phyloP scores from a whole-genome alignment of 2,888 invertebrate species.

The Ormia ochracea region DNA sequence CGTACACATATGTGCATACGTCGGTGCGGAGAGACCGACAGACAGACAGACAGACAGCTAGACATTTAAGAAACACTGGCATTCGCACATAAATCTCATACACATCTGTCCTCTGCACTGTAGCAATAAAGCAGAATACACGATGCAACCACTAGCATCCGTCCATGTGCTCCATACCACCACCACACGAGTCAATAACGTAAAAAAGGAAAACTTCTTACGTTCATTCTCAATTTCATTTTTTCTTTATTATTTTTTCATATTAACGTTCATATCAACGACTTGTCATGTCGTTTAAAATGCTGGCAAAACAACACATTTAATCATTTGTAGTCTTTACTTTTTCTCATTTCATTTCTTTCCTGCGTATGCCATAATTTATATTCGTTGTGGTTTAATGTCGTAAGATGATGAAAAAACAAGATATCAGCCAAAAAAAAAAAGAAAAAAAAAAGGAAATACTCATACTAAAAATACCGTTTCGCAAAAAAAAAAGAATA shows the following conservation, averaged over 20 bases:
- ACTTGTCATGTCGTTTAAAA: slow-evolving; percentile 63
- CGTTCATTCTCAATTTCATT: neutral
- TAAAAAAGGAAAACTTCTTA: slow-evolving; percentile 9
- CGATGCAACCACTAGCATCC: neutral
- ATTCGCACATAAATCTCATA: slow-evolving; percentile 56
- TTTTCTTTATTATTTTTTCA: slow-evolving; percentile 17
- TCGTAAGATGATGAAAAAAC: slow-evolving; percentile 43
- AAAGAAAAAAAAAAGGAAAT: too few species aligned
- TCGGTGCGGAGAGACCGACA: neutral
- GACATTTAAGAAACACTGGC: slow-evolving; percentile 45
- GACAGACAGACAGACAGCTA: slow-evolving; percentile 7
- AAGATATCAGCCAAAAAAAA: slow-evolving; percentile 32
- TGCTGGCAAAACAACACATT: slow-evolving; percentile 62
- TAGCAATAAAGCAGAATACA: neutral
- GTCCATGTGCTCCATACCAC: neutral
- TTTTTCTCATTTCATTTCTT: slow-evolving; percentile 33
- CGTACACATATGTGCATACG: neutral
- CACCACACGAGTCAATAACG: slow-evolving; percentile 46
- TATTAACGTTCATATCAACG: slow-evolving; percentile 60
- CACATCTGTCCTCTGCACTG: slow-evolving; percentile 48
- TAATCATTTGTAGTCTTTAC: slow-evolving; percentile 60
- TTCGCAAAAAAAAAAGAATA: slow-evolving; percentile 12
- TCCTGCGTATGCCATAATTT: slow-evolving; percentile 61
- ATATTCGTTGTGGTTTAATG: slow-evolving; percentile 58
- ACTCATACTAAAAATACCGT: slow-evolving; percentile 42